Evolutionary conservation across 2,113 vertebrate genomes (phyloP).

Genomic region (Alces alces): DNA sequence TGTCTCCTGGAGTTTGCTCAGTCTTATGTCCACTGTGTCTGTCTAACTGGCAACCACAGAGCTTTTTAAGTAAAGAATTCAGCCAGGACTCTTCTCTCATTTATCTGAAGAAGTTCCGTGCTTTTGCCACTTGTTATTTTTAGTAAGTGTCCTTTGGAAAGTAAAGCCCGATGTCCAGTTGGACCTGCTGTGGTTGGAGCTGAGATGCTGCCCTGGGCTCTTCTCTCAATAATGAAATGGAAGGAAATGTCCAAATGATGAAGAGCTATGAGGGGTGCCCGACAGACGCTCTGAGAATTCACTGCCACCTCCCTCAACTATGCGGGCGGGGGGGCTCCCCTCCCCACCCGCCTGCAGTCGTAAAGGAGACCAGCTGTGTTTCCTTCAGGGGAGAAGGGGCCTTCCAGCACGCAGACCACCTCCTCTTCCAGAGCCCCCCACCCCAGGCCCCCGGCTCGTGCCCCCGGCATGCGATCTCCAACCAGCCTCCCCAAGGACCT

Average conservation of each 20-base stretch:
- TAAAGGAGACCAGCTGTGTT: background rate
- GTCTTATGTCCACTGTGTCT: background rate
- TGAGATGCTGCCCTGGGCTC: background rate
- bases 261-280: accelerated
- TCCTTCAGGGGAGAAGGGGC: background rate
- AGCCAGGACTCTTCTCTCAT: background rate
- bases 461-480: background rate
- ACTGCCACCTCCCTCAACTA: background rate
- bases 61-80: background rate
- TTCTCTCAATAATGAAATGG: background rate
- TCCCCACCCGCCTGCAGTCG: accelerated
- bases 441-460: background rate
- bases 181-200: background rate
- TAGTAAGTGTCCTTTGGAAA: background rate
- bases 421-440: background rate
- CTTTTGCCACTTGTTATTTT: background rate
- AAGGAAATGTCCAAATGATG: background rate
- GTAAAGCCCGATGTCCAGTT: background rate
- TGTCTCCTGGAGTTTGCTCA: background rate
- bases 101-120: background rate
- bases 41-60: background rate
- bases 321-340: background rate
- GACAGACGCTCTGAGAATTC: accelerated
- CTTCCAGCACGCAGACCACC: background rate
- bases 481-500: background rate